A percentile compares a stretch with the other conserved stretches of the same genome.
These are phyloP conservation scores for Hippoglossus hippoglossus DNA, from an alignment of 2,797 vertebrate genomes.

Conservation along the genomic window DNA sequence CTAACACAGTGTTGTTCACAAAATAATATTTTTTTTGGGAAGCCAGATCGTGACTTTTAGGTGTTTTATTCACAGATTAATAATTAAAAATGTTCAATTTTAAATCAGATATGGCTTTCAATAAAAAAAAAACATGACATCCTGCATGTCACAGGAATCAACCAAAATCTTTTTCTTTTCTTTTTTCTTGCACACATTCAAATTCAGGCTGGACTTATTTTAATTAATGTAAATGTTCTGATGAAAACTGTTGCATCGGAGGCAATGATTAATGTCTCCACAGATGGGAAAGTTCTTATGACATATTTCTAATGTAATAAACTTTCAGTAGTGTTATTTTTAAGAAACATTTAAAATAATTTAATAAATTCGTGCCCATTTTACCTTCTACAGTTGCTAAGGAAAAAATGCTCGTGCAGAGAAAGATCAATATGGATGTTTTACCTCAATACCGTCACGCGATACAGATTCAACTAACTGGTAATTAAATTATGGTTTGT, in stretches of 20 bases:
- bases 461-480: slow-evolving; percentile 50
- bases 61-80: slow-evolving; percentile 49
- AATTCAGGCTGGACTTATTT: slow-evolving; percentile 46
- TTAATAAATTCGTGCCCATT: slow-evolving; percentile 32
- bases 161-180: slow-evolving; percentile 35
- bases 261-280: slow-evolving; percentile 27
- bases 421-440: slow-evolving; percentile 43
- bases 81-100: slow-evolving; percentile 47
- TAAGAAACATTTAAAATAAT: slow-evolving; percentile 35
- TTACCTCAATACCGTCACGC: slow-evolving; percentile 64
- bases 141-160: slow-evolving; percentile 44
- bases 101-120: slow-evolving; percentile 32
- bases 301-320: slow-evolving; percentile 36
- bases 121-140: slow-evolving; percentile 25
- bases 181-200: slow-evolving; percentile 9
- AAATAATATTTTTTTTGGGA: slow-evolving; percentile 37
- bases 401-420: slow-evolving; percentile 35
- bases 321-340: slow-evolving; percentile 37
- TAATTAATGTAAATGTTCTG: slow-evolving; percentile 26
- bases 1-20: slow-evolving; percentile 40
- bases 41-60: slow-evolving; percentile 44
- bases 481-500: slow-evolving; percentile 62
- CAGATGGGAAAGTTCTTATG: slow-evolving; percentile 18
- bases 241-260: slow-evolving; percentile 26
- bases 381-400: slow-evolving; percentile 39